Evolutionary conservation across 2,888 invertebrate genomes (phyloP).

Genomic region (Phania funesta): DNA sequence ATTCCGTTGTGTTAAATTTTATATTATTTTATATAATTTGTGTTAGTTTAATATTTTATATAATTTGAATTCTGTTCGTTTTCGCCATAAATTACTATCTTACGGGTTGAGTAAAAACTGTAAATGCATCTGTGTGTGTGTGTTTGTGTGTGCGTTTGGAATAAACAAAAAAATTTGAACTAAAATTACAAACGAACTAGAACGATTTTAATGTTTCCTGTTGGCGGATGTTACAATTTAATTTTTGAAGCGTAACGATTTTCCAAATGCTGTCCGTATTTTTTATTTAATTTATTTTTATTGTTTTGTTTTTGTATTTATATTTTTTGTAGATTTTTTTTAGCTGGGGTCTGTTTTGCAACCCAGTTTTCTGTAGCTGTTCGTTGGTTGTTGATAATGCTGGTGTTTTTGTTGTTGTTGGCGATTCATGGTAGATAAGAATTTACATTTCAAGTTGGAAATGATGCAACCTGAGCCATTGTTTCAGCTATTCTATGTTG

Average conservation of each 20-base stretch:
- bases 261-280: conserved; percentile 55
- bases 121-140: conserved; percentile 9
- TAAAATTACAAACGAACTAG: conserved; percentile 55
- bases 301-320: background rate
- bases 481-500: conserved; percentile 34
- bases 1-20: conserved; percentile 29
- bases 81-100: conserved; percentile 61
- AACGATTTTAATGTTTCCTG: conserved; percentile 70
- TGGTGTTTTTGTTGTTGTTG: conserved; percentile 51
- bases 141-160: conserved; percentile 6
- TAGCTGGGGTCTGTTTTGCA: conserved; percentile 34
- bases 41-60: conserved; percentile 14
- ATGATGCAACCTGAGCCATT: conserved; percentile 73
- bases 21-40: background rate
- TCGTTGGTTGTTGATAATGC: conserved; percentile 43
- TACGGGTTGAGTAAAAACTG: conserved; percentile 33
- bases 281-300: conserved; percentile 36
- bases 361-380: conserved; percentile 27
- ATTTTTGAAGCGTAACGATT: conserved; percentile 70
- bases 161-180: conserved; percentile 22
- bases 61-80: conserved; percentile 19
- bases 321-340: conserved; percentile 1
- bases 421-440: conserved; percentile 63
- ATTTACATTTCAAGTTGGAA: conserved; percentile 69
- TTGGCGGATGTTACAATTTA: conserved; percentile 74